Percentiles rank a stretch among this genome's conserved stretches.
These are phyloP conservation scores for Orthochromis malagaraziensis DNA, from an alignment of 2,113 vertebrate species.

Conservation along the genomic window DNA sequence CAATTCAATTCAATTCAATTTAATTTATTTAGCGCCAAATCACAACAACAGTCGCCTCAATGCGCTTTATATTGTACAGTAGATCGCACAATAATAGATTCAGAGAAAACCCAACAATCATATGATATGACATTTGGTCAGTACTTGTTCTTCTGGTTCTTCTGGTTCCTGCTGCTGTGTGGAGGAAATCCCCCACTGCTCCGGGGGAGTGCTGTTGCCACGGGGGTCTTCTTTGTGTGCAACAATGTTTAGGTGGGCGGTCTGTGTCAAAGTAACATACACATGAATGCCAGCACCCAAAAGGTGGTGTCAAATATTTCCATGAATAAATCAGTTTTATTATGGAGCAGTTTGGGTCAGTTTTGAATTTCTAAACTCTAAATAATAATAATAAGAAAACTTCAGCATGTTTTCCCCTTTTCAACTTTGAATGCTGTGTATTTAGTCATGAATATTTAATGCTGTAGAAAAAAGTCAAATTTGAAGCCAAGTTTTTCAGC, in stretches of 20 bases:
- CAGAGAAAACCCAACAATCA: neutral
- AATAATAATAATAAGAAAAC: neutral
- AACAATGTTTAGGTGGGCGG: neutral
- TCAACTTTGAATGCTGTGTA: neutral
- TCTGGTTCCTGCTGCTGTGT: neutral
- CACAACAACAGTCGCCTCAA: neutral
- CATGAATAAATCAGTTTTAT: neutral
- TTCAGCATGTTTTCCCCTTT: neutral
- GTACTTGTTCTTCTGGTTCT: neutral
- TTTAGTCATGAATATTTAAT: slow-evolving; percentile 3
- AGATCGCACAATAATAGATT: neutral
- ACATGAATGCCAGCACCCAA: neutral
- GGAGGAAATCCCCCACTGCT: neutral
- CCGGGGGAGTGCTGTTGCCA: neutral
- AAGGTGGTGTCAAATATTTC: neutral
- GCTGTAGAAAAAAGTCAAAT: neutral
- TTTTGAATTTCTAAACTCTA: neutral
- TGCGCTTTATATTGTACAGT: neutral
- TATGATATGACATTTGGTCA: neutral
- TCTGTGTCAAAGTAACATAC: neutral
- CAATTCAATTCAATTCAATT: neutral
- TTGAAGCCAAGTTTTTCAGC: neutral
- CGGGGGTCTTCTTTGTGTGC: neutral
- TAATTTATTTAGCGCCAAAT: neutral
- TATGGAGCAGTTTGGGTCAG: neutral